These are phyloP conservation scores for Pogonophryne albipinna DNA, from an alignment of 2,797 vertebrate genomes.

Conservation along the genomic window DNA sequence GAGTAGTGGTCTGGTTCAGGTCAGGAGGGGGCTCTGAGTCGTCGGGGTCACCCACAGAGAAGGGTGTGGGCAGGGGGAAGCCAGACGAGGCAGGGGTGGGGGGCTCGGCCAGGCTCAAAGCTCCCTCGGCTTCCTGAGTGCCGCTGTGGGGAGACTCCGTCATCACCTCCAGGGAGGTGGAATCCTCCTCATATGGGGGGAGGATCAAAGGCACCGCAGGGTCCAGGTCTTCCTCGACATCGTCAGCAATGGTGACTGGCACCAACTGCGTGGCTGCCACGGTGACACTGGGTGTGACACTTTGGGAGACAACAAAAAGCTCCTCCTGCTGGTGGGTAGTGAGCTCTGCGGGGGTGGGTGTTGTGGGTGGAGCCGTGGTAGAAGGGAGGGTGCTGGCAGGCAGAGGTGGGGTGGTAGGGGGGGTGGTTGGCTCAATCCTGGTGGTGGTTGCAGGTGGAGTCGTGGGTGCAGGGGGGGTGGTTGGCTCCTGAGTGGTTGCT, in stretches of 20 bases:
- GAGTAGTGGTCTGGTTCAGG: constrained; percentile 48
- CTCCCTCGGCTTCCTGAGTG: constrained; percentile 60
- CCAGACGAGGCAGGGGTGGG: constrained; percentile 66
- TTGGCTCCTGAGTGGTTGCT: constrained; percentile 58
- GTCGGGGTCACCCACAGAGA: constrained; percentile 67
- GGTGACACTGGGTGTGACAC: constrained; percentile 40
- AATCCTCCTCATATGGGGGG: constrained; percentile 46
- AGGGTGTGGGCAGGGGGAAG: constrained; percentile 55
- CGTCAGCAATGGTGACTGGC: constrained; percentile 60
- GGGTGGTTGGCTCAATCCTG: constrained; percentile 55
- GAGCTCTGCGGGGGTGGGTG: constrained; percentile 47
- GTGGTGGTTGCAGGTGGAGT: constrained; percentile 59
- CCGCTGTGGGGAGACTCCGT: constrained; percentile 60
- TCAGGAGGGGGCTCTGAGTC: constrained; percentile 50
- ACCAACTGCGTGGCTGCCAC: constrained; percentile 21
- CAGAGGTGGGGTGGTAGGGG: constrained; percentile 64
- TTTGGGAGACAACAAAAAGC: constrained; percentile 23
- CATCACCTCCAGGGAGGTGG: constrained; percentile 49
- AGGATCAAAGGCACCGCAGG: constrained; percentile 59
- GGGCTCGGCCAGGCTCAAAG: constrained; percentile 51
- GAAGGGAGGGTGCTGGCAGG: constrained; percentile 58
- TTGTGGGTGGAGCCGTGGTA: constrained; percentile 49
- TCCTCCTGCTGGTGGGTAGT: constrained; percentile 40
- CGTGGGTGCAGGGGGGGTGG: constrained; percentile 44
- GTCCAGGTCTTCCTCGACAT: constrained; percentile 47